Evolutionary conservation across 2,888 invertebrate genomes (phyloP), one percentile per base, ranked within the genome.

Genomic region (Salticus scenicus): DNA sequence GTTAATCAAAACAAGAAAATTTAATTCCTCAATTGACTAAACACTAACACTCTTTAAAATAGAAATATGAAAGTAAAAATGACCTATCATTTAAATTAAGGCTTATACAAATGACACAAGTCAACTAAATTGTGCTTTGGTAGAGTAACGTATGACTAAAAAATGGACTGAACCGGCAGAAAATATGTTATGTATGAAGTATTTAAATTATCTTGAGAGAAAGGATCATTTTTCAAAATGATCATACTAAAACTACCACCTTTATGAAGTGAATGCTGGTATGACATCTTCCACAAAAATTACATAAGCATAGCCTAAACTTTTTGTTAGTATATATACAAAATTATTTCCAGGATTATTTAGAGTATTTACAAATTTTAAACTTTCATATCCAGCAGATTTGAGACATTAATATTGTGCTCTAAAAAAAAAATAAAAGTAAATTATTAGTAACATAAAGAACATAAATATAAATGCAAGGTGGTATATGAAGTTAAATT

Each of bases 381-480:
- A 66, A 31, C 66, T 31, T 66, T 66, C 31, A 31, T 30, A 66
- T 66, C 66, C 66, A 30, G 30, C n/a, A 12, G 30, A n/a, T 14
- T 66, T 66, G 57, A 57, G 57, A 57, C 57, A 57, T 57, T 57
- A 57, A 57, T 57, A 57, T 24, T n/a, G 57, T 57, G 57, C 57
- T n/a, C n/a, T n/a, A n/a, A n/a, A n/a, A n/a, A n/a, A n/a, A n/a
- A n/a, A n/a, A n/a, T n/a, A n/a, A n/a, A n/a, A n/a, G n/a, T n/a
- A n/a, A n/a, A n/a, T n/a, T n/a, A n/a, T n/a, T n/a, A n/a, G n/a
- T n/a, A n/a, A n/a, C n/a, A n/a, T n/a, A n/a, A n/a, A n/a, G n/a
- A n/a, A n/a, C n/a, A n/a, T n/a, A n/a, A n/a, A n/a, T n/a, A n/a
- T n/a, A n/a, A n/a, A n/a, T n/a, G n/a, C n/a, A n/a, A n/a, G n/a